phyloP scores from a whole-genome alignment of 2,888 invertebrate genomes.

The Eilema griseolum region DNA sequence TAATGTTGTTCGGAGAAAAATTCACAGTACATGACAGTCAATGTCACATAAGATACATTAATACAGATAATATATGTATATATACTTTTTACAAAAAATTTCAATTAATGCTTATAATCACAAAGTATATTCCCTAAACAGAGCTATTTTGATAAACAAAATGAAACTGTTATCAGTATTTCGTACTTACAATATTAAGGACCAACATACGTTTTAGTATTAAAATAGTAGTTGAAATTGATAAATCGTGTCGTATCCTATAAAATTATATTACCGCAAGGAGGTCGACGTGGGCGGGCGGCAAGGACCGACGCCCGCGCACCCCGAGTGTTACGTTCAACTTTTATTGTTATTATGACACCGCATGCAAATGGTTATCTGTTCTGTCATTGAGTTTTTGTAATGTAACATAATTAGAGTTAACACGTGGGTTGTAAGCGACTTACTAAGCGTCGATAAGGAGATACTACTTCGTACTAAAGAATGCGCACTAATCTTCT shows the following conservation, averaged over 20 bases:
- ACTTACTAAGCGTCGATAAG: constrained; percentile 45
- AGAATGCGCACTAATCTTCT: constrained; percentile 21
- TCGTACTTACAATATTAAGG: not conserved
- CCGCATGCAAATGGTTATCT: constrained; percentile 72
- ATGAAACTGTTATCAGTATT: too few species aligned
- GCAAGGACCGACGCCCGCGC: constrained; percentile 60
- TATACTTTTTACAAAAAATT: too few species aligned
- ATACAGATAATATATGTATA: too few species aligned
- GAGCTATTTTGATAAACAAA: too few species aligned
- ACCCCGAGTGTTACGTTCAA: constrained; percentile 32
- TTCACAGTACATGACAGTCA: too few species aligned
- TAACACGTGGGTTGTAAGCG: constrained; percentile 58
- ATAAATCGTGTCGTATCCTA: constrained; percentile 14
- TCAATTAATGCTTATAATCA: too few species aligned
- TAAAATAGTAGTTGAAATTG: not conserved
- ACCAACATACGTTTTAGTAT: too few species aligned
- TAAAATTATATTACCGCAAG: constrained; percentile 34
- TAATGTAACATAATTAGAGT: constrained; percentile 60
- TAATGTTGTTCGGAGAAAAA: not conserved
- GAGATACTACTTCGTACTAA: constrained; percentile 35
- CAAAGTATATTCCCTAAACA: too few species aligned
- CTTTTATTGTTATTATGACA: constrained; percentile 63
- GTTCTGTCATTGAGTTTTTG: constrained; percentile 74
- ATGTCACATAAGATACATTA: too few species aligned
- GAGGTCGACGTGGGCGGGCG: constrained; percentile 56